A percentile compares a stretch with the other conserved stretches of the same genome.
Evolutionary conservation across 2,797 vertebrate species (phyloP).

Genomic region (Enteromius mattozi): DNA sequence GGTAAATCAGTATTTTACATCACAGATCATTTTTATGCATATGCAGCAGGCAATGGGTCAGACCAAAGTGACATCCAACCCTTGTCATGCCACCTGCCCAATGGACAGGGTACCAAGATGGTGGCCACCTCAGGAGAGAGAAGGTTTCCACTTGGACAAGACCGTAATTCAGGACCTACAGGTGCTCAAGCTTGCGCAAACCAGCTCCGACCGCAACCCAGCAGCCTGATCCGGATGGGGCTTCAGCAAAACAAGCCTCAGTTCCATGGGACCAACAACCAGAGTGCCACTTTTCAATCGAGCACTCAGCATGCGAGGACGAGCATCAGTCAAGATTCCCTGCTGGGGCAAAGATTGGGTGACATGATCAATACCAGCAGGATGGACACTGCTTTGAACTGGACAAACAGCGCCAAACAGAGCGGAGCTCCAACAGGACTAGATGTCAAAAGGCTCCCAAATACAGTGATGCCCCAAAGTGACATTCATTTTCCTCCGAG

Average conservation of each 20-base stretch:
- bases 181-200: constrained; percentile 70
- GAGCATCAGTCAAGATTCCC: constrained; percentile 75
- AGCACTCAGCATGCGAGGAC: constrained; percentile 81
- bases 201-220: constrained; percentile 82
- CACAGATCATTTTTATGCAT: constrained; percentile 61
- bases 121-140: constrained; percentile 78
- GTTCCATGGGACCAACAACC: constrained; percentile 78
- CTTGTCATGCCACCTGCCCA: constrained; percentile 82
- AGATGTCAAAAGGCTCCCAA: constrained; percentile 77
- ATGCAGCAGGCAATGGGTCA: constrained; percentile 79
- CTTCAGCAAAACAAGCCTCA: constrained; percentile 81
- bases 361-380: constrained; percentile 77
- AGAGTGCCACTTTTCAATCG: constrained; percentile 80
- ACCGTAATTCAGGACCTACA: constrained; percentile 73
- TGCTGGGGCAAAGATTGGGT: constrained; percentile 77
- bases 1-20: not conserved
- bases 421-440: constrained; percentile 78
- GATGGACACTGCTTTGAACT: constrained; percentile 73
- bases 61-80: constrained; percentile 82
- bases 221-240: constrained; percentile 80
- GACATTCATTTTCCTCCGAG: constrained; percentile 83
- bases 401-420: constrained; percentile 82
- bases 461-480: constrained; percentile 79
- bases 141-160: constrained; percentile 80
- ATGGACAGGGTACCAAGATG: constrained; percentile 80